phyloP scores from a whole-genome alignment of 1,140 invertebrate species.

The Hetaerina americana region DNA sequence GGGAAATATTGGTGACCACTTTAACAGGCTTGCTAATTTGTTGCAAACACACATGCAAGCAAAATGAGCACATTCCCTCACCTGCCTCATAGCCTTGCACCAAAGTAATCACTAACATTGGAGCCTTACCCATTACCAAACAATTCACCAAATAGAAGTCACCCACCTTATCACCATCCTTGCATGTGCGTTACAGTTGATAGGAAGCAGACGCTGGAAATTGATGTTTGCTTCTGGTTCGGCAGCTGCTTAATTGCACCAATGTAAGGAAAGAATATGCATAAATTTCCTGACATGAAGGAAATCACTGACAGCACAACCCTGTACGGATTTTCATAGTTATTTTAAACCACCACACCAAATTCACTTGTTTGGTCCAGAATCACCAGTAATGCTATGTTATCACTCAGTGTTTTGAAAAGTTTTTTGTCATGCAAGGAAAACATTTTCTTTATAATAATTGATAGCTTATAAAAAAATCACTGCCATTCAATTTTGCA shows the following conservation, averaged over 20 bases:
- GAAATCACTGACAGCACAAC: neutral
- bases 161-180: neutral
- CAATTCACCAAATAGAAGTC: neutral
- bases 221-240: neutral
- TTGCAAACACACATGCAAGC: neutral
- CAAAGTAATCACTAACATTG: neutral
- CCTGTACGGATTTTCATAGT: neutral
- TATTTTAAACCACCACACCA: neutral
- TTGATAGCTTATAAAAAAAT: no score
- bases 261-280: neutral
- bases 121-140: neutral
- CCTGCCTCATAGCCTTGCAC: neutral
- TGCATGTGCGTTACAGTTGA: neutral
- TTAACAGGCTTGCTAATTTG: neutral
- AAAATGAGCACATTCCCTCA: neutral
- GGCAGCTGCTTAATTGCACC: neutral
- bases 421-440: neutral
- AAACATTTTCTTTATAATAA: neutral
- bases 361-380: neutral
- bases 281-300: neutral
- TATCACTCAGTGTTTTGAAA: neutral
- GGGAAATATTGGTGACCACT: neutral
- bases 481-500: no score
- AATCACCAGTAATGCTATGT: neutral
- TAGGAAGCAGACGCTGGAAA: neutral